Base-by-base conservation (phyloP, 2,113 vertebrate species). In the Corythornis madagascariensis region DNA sequence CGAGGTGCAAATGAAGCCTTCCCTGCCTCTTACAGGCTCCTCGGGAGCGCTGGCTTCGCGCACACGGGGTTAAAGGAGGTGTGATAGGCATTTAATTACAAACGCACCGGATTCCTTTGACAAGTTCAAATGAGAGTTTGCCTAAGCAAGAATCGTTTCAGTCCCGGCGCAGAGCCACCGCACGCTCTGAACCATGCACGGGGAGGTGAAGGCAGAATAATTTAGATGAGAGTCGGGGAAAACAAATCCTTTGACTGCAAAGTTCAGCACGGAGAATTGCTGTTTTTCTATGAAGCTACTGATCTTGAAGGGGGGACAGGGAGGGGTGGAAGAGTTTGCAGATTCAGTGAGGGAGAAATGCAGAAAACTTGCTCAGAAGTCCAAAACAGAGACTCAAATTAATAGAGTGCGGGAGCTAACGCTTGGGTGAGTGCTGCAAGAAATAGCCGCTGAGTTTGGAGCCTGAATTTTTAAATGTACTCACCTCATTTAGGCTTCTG, bases 21-120 rank as follows among this genome's bases (percentile, higher is more conserved):
- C 79, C 79, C 76, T 88, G 79, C 88, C 79, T 94, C 94, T 95
- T 56, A 29, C 79, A 78, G 76, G 73, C 80, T 96, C 76, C 75
- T 89, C 84, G 76, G 59, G 69, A 2, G 9, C 83, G 90, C 64
- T 21, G 31, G 9, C 92, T 89, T 48, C 26, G 7, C 14, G 43
- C 75, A 83, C 91, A 87, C 0, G 73, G 92, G 94, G 92, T 88
- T 96, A 97, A 95, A 84, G 70, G 17, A 95, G 93, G 86, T 91
- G 92, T 91, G 92, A 96, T 84, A 92, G 86, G 93, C 93, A 82
- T 86, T 94, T 96, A 94, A 91, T 95, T 96, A 88, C 90, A 79
- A 95, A 80, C 81, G 74, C 86, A 69, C 83, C 20, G 0, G 81
- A 85, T 82, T 56, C 89, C 90, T 96, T 80, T 92, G 96, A 95